These are phyloP conservation scores for Eudemis profundana DNA, from an alignment of 2,888 invertebrate genomes.

Conservation along the genomic window DNA sequence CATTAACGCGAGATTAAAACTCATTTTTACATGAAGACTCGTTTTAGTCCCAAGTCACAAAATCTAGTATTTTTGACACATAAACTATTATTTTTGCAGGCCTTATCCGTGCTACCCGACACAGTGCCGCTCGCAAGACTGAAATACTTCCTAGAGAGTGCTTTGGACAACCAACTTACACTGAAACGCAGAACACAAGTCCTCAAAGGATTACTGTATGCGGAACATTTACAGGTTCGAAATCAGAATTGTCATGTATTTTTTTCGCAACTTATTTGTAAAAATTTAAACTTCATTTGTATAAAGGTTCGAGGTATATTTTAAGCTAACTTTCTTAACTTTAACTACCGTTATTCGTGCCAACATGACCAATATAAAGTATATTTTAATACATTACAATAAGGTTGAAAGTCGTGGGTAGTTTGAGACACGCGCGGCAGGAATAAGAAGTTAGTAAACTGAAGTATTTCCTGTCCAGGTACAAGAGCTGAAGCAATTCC, in stretches of 20 bases:
- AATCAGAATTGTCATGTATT: too few relatives aligned
- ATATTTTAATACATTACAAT: background rate
- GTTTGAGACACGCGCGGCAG: too few relatives aligned
- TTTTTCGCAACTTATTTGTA: too few relatives aligned
- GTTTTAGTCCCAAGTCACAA: too few relatives aligned
- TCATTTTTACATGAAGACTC: too few relatives aligned
- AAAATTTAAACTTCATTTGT: background rate
- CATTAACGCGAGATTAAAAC: too few relatives aligned
- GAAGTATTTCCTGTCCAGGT: slow-evolving; percentile 74
- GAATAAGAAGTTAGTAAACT: too few relatives aligned
- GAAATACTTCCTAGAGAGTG: slow-evolving; percentile 91
- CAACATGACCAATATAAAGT: too few relatives aligned
- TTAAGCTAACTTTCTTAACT: too few relatives aligned
- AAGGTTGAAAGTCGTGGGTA: background rate
- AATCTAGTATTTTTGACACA: too few relatives aligned
- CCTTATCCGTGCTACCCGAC: slow-evolving; percentile 92
- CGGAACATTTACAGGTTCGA: slow-evolving; percentile 92
- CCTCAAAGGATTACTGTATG: slow-evolving; percentile 92
- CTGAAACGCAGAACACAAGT: slow-evolving; percentile 91
- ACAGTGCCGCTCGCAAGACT: slow-evolving; percentile 91
- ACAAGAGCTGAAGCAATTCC: slow-evolving; percentile 91
- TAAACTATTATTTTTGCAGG: slow-evolving; percentile 74
- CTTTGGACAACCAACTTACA: slow-evolving; percentile 90
- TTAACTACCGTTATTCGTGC: too few relatives aligned
- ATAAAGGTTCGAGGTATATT: background rate